phyloP scores from a whole-genome alignment of 2,888 invertebrate genomes.

The Drosophila prostipennis region DNA sequence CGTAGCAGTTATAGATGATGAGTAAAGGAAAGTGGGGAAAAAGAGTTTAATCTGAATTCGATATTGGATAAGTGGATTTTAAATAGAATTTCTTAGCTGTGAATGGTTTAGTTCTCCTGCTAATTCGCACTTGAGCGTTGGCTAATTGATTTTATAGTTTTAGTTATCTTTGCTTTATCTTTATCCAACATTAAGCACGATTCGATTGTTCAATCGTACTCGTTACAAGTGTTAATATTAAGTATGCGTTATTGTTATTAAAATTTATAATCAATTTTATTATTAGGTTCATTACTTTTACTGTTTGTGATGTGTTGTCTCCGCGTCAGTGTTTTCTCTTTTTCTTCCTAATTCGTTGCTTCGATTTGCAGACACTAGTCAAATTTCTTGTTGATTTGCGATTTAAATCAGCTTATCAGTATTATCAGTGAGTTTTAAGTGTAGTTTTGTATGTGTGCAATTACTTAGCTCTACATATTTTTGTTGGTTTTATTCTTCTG shows the following conservation, averaged over 20 bases:
- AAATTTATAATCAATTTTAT: slow-evolving; percentile 53
- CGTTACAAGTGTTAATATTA: slow-evolving; percentile 24
- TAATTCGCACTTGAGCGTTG: slow-evolving; percentile 49
- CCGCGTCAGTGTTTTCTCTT: slow-evolving; percentile 33
- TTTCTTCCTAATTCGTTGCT: slow-evolving; percentile 68
- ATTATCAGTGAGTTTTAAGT: slow-evolving; percentile 41
- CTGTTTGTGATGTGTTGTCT: slow-evolving; percentile 62
- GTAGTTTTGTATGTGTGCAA: slow-evolving; percentile 55
- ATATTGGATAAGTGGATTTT: slow-evolving; percentile 37
- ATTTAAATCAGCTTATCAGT: slow-evolving; percentile 29
- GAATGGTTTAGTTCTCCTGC: slow-evolving; percentile 40
- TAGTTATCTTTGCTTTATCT: slow-evolving; percentile 17
- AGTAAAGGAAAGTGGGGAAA: slow-evolving; percentile 42
- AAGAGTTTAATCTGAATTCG: slow-evolving; percentile 31
- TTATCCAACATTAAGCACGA: slow-evolving; percentile 24
- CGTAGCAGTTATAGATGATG: slow-evolving; percentile 53
- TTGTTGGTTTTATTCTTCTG: slow-evolving; percentile 32
- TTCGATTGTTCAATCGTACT: slow-evolving; percentile 7
- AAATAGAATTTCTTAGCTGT: slow-evolving; percentile 39
- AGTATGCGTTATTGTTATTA: slow-evolving; percentile 37
- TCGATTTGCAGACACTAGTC: slow-evolving; percentile 33
- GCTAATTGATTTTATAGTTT: slow-evolving; percentile 62
- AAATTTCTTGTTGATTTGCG: slow-evolving; percentile 24
- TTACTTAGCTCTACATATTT: slow-evolving; percentile 69
- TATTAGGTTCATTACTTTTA: slow-evolving; percentile 46